These are phyloP conservation scores for Drosophila ananassae DNA, from an alignment of 1,140 invertebrate species.

Conservation along the genomic window DNA sequence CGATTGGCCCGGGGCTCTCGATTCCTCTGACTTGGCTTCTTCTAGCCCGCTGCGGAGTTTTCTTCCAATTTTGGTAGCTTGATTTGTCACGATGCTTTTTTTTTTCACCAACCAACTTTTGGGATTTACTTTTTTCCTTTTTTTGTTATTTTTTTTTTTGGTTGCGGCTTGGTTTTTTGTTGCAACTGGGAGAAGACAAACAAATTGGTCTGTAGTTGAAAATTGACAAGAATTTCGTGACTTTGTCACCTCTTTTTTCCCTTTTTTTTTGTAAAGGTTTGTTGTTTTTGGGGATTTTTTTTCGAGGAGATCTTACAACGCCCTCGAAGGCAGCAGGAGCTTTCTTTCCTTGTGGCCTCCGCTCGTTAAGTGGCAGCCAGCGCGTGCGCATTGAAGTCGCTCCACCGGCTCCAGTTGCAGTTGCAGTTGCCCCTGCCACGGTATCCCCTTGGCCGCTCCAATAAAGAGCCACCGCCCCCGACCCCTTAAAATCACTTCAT, in stretches of 20 bases:
- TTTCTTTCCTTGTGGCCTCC: constrained; percentile 63
- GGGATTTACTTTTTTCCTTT: constrained; percentile 17
- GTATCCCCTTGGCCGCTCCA: neutral
- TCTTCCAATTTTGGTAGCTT: constrained; percentile 83
- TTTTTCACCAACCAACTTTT: constrained; percentile 15
- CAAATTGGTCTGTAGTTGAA: constrained; percentile 84
- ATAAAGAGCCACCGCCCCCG: constrained; percentile 21
- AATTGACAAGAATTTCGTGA: constrained; percentile 84
- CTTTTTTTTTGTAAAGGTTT: constrained; percentile 39
- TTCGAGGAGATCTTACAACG: constrained; percentile 68
- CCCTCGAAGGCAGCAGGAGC: constrained; percentile 67
- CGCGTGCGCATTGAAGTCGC: constrained; percentile 75
- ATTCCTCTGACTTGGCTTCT: constrained; percentile 1
- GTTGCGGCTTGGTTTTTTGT: constrained; percentile 36
- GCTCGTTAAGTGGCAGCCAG: constrained; percentile 79
- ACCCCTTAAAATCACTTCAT: constrained; percentile 74
- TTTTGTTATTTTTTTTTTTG: constrained; percentile 13
- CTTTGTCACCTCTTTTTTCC: constrained; percentile 83
- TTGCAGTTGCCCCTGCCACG: neutral
- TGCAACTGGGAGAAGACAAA: constrained; percentile 76
- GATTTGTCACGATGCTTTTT: constrained; percentile 83
- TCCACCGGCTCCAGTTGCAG: constrained; percentile 31
- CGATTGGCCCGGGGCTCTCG: constrained; percentile 26
- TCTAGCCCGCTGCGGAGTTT: constrained; percentile 48
- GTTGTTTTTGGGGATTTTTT: constrained; percentile 9